Evolutionary conservation across 1,140 invertebrate genomes (phyloP).

Genomic region (Metaphire vulgaris): DNA sequence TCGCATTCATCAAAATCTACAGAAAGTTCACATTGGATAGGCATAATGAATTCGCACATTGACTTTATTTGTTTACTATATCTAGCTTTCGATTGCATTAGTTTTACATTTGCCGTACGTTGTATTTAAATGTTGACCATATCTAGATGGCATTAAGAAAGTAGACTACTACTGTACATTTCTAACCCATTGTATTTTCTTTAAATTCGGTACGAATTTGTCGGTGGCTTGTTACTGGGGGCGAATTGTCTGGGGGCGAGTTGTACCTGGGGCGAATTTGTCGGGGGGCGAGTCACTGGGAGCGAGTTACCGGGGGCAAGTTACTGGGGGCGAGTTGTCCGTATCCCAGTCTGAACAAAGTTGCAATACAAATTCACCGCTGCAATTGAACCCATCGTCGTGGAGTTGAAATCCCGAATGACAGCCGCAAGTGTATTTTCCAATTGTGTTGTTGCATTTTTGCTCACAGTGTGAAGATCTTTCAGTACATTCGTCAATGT

Average conservation of each 20-base stretch:
- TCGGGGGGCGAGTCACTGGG: too few species aligned
- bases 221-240: background rate
- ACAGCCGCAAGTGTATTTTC: conserved; percentile 37
- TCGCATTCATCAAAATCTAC: conserved; percentile 6
- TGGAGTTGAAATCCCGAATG: background rate
- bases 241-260: too few species aligned
- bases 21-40: background rate
- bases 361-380: background rate
- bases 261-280: too few species aligned
- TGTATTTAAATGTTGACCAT: background rate
- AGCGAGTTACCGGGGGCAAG: too few species aligned
- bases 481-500: conserved; percentile 55
- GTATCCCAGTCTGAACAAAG: background rate
- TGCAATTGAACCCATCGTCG: background rate
- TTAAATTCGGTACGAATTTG: background rate
- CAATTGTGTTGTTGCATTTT: conserved; percentile 54
- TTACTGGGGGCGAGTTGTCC: too few species aligned
- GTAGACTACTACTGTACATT: too few species aligned
- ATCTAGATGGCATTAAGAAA: background rate
- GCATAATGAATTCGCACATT: background rate
- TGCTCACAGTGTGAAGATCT: conserved; percentile 56
- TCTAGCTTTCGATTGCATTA: background rate
- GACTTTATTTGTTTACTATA: too few species aligned
- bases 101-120: background rate
- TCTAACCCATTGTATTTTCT: background rate